Base-by-base conservation (phyloP, 1,140 invertebrate genomes). In the Physella acuta region DNA sequence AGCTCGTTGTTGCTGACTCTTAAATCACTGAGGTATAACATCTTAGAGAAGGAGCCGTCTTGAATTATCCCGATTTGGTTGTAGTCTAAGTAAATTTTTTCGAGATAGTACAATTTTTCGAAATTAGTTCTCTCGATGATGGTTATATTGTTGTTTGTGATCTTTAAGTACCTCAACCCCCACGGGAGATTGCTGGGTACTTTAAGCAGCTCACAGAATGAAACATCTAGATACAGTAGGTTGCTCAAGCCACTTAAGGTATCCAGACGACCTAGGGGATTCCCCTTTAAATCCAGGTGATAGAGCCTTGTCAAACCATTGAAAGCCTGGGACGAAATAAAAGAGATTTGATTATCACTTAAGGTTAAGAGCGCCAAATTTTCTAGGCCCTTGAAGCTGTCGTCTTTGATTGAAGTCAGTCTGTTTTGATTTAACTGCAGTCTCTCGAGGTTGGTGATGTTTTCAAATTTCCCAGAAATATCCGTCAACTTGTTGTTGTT, bases 161-260 rank as follows among this genome's bases (percentile, higher is more conserved):
- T 56, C 52, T 90, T 89, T 28, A 97, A 85, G 71, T 91, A 90
- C 37, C 92, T 86, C 20, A 95, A 90, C 0, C 92, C 93, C 80
- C 91, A 90, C 14, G 93, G 94, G 37, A 96, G 86, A 53, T 92
- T 90, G 64, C 90, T 90, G 2, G 94, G 94, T 49, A 96, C 90
- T 78, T 90, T 88, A 62, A 87, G 88, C 20, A 96, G 85, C 36
- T 91, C 91, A 0, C 91, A 93, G 52, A 89, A 87, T 0, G 93
- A 92, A 0, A 92, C 90, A 79, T 94, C 92, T 28, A 95, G 89
- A 63, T 90, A 91, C 0, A 71, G 68, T 24, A 81, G 58, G 1
- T 14, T 30, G 8, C 16, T 4, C 33, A 56, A 11, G 26, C 36
- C 28, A 44, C 79, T 74, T 14, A 79, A 31, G 33, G 71, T 59